A percentile compares a stretch with the other conserved stretches of the same genome.
These are phyloP conservation scores for Amniataba percoides DNA, from an alignment of 2,797 vertebrate species.

Conservation along the genomic window DNA sequence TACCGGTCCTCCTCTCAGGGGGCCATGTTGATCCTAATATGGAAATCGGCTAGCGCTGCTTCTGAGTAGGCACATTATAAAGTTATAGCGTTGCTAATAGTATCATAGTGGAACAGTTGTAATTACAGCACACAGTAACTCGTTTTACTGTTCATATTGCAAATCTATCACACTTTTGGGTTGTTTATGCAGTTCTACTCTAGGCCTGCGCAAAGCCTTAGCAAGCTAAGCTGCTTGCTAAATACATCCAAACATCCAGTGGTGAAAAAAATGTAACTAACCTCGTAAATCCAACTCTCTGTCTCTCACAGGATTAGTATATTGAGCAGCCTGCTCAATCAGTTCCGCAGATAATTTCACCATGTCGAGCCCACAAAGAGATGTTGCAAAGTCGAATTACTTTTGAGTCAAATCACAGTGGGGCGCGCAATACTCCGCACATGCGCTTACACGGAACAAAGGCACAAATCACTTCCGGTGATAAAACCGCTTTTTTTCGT, in stretches of 20 bases:
- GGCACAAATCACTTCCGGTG: rapidly evolving
- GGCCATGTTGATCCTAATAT: background rate
- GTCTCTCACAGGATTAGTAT: conserved; percentile 94
- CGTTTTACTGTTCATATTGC: background rate
- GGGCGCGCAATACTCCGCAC: rapidly evolving
- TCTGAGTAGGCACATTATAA: too few relatives aligned
- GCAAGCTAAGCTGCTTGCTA: background rate
- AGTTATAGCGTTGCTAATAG: background rate
- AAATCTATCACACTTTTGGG: background rate
- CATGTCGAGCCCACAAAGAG: conserved; percentile 76
- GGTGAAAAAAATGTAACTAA: conserved; percentile 44
- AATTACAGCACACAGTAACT: rapidly evolving
- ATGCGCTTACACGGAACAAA: conserved; percentile 38
- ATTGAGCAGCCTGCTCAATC: conserved; percentile 95
- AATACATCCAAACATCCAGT: background rate
- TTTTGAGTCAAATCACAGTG: background rate
- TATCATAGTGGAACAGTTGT: rapidly evolving
- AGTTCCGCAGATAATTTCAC: conserved; percentile 95
- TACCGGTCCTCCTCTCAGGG: too few relatives aligned
- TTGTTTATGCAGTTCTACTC: background rate
- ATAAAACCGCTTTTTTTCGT: background rate
- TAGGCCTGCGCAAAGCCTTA: background rate
- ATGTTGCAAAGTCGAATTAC: background rate
- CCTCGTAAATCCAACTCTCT: conserved; percentile 93
- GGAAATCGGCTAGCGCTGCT: too few relatives aligned